Conservation (phyloP, 2,888 invertebrate species). For the Leptopilina syphax region DNA sequence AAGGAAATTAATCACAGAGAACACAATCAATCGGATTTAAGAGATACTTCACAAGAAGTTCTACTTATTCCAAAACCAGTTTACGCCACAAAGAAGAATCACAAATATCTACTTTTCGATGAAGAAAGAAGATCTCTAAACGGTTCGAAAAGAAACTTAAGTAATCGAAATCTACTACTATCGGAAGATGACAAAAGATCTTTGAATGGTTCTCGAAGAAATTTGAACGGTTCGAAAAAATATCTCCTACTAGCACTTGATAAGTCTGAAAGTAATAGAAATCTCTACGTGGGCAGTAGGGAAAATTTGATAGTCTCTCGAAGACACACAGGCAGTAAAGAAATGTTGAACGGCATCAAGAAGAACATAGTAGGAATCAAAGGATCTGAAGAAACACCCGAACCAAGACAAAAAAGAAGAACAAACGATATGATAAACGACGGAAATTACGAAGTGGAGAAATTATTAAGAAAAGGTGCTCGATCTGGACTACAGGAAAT, state of each 20-base stretch:
- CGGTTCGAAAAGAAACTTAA: conserved; percentile 60
- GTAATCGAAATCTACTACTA: conserved; percentile 21
- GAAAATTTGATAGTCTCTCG: conserved; percentile 57
- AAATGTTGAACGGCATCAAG: conserved; percentile 77
- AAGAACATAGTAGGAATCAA: conserved; percentile 70
- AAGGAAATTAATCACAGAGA: conserved; percentile 1
- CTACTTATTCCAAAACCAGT: conserved; percentile 26
- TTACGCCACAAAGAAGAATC: background rate
- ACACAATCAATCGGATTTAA: background rate
- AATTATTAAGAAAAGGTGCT: conserved; percentile 5
- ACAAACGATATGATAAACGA: conserved; percentile 42
- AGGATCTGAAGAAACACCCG: conserved; percentile 78
- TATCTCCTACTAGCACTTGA: conserved; percentile 63
- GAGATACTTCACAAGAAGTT: conserved; percentile 4
- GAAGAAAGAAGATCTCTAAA: conserved; percentile 64
- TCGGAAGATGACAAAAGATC: conserved; percentile 58
- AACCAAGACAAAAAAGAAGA: conserved; percentile 57
- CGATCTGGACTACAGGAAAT: conserved; percentile 43
- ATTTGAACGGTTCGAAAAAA: conserved; percentile 59
- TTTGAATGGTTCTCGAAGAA: conserved; percentile 52
- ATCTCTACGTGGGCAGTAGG: conserved; percentile 51
- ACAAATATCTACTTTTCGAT: conserved; percentile 47
- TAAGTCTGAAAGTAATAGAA: conserved; percentile 55
- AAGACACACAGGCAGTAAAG: conserved; percentile 63
- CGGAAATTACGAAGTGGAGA: conserved; percentile 29